A percentile compares a stretch with the other conserved stretches of the same genome.
These are phyloP conservation scores for Genyomyrus donnyi DNA, from an alignment of 2,113 vertebrate genomes.

Conservation along the genomic window DNA sequence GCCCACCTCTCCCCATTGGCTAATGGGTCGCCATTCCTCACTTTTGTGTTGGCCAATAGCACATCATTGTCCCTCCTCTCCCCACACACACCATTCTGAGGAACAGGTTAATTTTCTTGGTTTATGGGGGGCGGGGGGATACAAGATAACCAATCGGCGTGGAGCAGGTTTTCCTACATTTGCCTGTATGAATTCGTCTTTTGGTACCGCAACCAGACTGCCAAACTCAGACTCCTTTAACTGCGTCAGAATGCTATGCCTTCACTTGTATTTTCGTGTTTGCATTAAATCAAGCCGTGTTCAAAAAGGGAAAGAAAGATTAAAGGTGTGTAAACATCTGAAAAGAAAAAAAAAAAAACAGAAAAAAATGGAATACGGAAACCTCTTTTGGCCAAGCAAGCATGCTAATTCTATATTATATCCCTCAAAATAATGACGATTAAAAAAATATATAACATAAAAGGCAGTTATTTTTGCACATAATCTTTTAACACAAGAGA, in stretches of 20 bases:
- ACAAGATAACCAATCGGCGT: neutral
- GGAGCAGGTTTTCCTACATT: neutral
- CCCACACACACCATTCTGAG: neutral
- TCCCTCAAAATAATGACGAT: conserved; percentile 48
- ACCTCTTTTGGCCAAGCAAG: conserved; percentile 65
- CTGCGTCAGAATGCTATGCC: conserved; percentile 12
- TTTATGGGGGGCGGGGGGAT: neutral
- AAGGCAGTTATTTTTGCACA: conserved; percentile 72
- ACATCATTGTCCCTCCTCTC: neutral
- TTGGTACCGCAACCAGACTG: neutral
- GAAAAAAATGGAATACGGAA: conserved; percentile 46
- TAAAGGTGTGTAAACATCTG: conserved; percentile 34
- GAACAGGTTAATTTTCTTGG: neutral
- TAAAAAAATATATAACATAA: conserved; percentile 49
- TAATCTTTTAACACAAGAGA: conserved; percentile 64
- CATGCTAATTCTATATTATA: conserved; percentile 59
- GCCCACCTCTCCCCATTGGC: neutral
- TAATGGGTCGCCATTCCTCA: neutral
- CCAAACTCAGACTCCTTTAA: neutral
- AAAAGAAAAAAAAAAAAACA: conserved; percentile 34
- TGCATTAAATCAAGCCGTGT: conserved; percentile 21
- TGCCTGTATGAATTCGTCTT: neutral
- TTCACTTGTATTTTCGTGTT: conserved; percentile 21
- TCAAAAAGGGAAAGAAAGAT: conserved; percentile 28
- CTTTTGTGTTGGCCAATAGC: neutral